These are phyloP conservation scores for Nesogale talazaci DNA, from an alignment of 2,113 vertebrate genomes.

Conservation along the genomic window DNA sequence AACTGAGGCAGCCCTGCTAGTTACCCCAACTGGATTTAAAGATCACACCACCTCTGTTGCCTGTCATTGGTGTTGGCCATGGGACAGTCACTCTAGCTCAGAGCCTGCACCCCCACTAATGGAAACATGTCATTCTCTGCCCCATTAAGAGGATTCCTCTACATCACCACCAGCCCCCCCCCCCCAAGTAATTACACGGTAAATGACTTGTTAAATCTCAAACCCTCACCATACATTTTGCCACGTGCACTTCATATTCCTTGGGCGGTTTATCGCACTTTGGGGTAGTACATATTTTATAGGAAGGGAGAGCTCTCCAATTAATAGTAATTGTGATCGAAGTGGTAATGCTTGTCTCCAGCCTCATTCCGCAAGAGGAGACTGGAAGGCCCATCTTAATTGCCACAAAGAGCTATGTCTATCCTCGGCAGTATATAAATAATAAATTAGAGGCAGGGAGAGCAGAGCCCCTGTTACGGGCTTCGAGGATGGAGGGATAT, in stretches of 20 bases:
- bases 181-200: slow-evolving; percentile 59
- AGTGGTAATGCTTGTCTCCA: slow-evolving; percentile 69
- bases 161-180: no score
- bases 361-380: slow-evolving; percentile 69
- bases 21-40: not conserved
- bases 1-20: not conserved
- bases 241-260: slow-evolving; percentile 62
- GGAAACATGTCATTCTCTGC: slow-evolving; percentile 37
- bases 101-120: not conserved
- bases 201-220: slow-evolving; percentile 75
- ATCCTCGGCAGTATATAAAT: slow-evolving; percentile 75
- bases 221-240: slow-evolving; percentile 56
- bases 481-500: slow-evolving; percentile 67
- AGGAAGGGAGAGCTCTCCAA: slow-evolving; percentile 75
- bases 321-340: slow-evolving; percentile 81
- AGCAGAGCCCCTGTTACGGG: slow-evolving; percentile 24
- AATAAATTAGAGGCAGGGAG: slow-evolving; percentile 78
- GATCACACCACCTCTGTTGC: not conserved
- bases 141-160: slow-evolving; percentile 34
- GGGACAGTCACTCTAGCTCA: slow-evolving; percentile 26
- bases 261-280: slow-evolving; percentile 73
- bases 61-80: not conserved
- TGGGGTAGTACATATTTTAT: slow-evolving; percentile 80
- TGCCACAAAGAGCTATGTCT: slow-evolving; percentile 82
- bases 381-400: slow-evolving; percentile 78